Conservation (phyloP, 2,888 invertebrate species). For the Sarcophaga carnaria region DNA sequence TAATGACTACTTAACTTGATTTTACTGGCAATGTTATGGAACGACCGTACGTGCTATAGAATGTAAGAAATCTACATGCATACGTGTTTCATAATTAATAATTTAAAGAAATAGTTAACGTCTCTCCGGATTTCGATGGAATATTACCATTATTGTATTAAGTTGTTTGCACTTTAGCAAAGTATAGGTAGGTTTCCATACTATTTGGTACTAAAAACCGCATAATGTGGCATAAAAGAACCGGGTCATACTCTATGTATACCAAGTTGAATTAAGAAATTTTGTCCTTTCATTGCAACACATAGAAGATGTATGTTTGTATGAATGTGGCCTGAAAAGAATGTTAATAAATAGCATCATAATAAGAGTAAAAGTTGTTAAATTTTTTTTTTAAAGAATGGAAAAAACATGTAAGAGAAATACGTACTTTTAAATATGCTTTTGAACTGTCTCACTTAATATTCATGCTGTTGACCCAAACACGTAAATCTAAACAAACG, state of each 20-base stretch:
- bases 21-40: too few species aligned
- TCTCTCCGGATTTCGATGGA: neutral
- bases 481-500: conserved; percentile 68
- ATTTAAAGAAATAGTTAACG: too few species aligned
- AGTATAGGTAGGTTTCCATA: too few species aligned
- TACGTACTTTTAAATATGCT: conserved; percentile 54
- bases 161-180: neutral
- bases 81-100: too few species aligned
- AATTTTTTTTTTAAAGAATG: neutral
- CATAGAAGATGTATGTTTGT: conserved; percentile 8
- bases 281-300: conserved; percentile 28
- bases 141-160: neutral
- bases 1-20: too few species aligned
- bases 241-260: neutral
- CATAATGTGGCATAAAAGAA: neutral
- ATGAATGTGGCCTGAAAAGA: neutral
- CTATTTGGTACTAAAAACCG: too few species aligned
- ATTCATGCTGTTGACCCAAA: conserved; percentile 68
- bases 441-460: conserved; percentile 65
- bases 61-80: too few species aligned
- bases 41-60: too few species aligned
- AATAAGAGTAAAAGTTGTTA: conserved; percentile 10
- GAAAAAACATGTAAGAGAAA: conserved; percentile 16
- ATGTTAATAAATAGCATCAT: neutral
- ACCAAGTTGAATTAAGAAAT: conserved; percentile 21